Evolutionary conservation across 2,113 vertebrate species (phyloP).

Genomic region (Potamarius usumacintae): DNA sequence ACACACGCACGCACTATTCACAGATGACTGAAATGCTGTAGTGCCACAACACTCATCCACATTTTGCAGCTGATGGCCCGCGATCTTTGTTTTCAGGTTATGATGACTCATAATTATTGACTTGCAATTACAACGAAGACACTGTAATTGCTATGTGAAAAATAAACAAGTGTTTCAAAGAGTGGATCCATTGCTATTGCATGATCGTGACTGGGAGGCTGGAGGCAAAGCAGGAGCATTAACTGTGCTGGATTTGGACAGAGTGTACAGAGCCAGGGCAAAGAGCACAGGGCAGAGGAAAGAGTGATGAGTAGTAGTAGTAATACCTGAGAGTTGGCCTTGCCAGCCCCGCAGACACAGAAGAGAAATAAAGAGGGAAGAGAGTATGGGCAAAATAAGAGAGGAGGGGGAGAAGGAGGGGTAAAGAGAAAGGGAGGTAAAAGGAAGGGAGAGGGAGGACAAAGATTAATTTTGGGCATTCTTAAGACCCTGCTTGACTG

Average conservation of each 20-base stretch:
- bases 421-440: conserved; percentile 44
- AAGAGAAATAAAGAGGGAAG: conserved; percentile 40
- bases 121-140: not conserved
- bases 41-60: conserved; percentile 14
- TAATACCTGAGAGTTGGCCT: conserved; percentile 56
- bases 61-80: not conserved
- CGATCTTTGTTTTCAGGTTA: not conserved
- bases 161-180: not conserved
- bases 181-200: not conserved
- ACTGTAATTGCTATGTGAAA: not conserved
- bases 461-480: conserved; percentile 68
- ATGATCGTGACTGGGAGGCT: conserved; percentile 14
- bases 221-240: conserved; percentile 14
- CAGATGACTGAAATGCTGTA: not conserved
- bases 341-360: conserved; percentile 54
- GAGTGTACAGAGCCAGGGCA: conserved; percentile 47
- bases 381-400: conserved; percentile 33
- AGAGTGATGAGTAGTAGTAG: conserved; percentile 35
- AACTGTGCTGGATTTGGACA: not conserved
- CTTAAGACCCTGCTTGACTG: conserved; percentile 46
- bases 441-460: conserved; percentile 64
- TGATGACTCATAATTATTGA: conserved; percentile 2
- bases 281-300: conserved; percentile 36
- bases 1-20: not conserved
- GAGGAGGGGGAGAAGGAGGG: conserved; percentile 19